Evolutionary conservation across 2,113 vertebrate species (phyloP), one percentile per base, ranked within the genome.

Genomic region (Anolis sagrei): DNA sequence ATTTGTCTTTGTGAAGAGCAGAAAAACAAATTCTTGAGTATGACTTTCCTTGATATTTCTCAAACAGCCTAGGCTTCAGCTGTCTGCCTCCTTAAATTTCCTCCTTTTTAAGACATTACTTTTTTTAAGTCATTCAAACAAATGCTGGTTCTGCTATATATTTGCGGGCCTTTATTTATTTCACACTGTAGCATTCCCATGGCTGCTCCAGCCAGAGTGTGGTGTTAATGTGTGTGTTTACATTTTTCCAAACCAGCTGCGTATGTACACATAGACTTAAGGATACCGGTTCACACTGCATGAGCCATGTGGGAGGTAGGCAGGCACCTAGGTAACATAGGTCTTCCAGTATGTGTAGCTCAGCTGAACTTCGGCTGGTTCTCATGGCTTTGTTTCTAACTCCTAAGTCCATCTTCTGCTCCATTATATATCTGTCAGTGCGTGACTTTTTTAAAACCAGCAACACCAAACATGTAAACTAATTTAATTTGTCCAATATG

Each of bases 21-120:
- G 19, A 32, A 36, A 88, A 69, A 27, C 58, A 32, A 9, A 76
- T 49, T 82, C 54, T 91, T 79, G 81, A 87, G 73, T 87, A 66
- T 21, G 5, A 2, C 62, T 83, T 16, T 5, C 1, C 14, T 87
- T 64, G 51, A 64, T 87, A 44, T 77, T 36, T 58, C 8, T 70
- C 27, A 21, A 85, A 87, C 87, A 48, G 1, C 4, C 1, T 88
- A 80, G 83, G 8, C 69, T 89, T 84, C 73, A 83, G 79, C 58
- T 48, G 69, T 39, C 79, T 87, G 25, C 75, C 89, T 87, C 80
- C 88, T 62, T 68, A 21, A 72, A 76, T n/a, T n/a, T 18, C 49
- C 54, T 58, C 54, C 54, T 14, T 29, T 73, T 36, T 79, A 19
- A 74, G 84, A 76, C 54, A 84, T 49, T 70, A 77, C 6, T 72